phyloP scores from a whole-genome alignment of 2,888 invertebrate genomes.

The Slavum lentiscoides region DNA sequence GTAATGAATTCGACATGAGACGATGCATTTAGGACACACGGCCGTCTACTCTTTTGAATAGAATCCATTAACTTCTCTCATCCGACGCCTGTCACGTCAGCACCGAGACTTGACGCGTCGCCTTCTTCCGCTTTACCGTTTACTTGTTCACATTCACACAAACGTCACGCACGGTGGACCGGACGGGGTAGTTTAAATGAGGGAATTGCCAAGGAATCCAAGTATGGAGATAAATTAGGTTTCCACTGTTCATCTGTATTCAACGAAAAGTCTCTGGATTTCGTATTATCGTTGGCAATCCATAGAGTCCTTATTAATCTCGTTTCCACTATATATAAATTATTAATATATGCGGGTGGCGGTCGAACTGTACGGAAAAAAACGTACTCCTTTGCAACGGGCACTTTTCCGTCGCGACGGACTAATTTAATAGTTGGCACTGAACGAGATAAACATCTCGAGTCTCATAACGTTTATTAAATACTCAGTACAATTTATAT shows the following conservation, averaged over 20 bases:
- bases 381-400: background rate
- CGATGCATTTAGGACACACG: constrained; percentile 39
- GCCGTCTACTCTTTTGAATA: constrained; percentile 39
- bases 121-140: background rate
- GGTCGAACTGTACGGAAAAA: background rate
- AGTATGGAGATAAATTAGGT: constrained; percentile 39
- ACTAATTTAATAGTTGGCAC: background rate
- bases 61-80: constrained; percentile 51
- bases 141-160: constrained; percentile 24
- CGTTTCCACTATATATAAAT: background rate
- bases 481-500: no score
- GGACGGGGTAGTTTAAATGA: background rate
- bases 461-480: background rate
- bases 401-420: background rate
- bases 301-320: background rate
- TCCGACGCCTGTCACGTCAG: constrained; percentile 43
- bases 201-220: background rate
- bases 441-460: background rate
- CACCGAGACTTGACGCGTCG: constrained; percentile 33
- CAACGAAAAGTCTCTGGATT: background rate
- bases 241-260: constrained; percentile 15
- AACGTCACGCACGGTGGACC: background rate
- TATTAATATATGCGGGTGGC: background rate
- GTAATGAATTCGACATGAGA: constrained; percentile 43
- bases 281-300: constrained; percentile 3